Base-by-base conservation (phyloP, 2,888 invertebrate species). In the Notodonta dromedarius region DNA sequence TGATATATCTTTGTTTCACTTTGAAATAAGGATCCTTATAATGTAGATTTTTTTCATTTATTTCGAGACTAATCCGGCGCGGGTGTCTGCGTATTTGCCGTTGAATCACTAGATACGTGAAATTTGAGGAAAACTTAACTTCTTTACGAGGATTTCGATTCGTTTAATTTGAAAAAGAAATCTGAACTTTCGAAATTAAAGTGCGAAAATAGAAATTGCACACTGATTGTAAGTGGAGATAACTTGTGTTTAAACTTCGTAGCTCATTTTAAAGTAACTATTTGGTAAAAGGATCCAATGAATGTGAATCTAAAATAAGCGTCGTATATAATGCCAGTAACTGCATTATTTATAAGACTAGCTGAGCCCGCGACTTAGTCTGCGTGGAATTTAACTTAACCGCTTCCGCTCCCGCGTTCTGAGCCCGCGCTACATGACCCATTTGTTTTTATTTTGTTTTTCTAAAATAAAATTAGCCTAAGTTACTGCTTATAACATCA, bases 81-180 rank as follows among this genome's bases (percentile, higher is more conserved):
- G 60, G 54, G 60, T 54, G 55, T 54, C 54, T 60, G 46, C n/a
- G 61, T 57, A 16, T 46, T 52, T 50, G 56, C 56, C 57, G 61
- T 64, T 64, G 56, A 69, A 65, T 63, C 62, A 61, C 63, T 67
- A n/a, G n/a, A n/a, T n/a, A 62, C 62, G 67, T 69, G 64, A 50
- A 16, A 50, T 50, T 35, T 59, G 55, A 55, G 55, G 50, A 63
- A 63, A 56, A 59, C 58, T 53, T 58, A 11, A 14, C 62, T 62
- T 56, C 24, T 44, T 46, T 56, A 50, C 40, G 59, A 12, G 9
- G 35, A 58, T 56, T 65, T 52, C 40, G 12, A 56, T 65, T 24
- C 62, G 56, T 68, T 64, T 50, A 44, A 60, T 65, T 48, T 32
- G 56, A 57, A 62, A 63, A 68, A 52, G 8, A 54, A 51, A 32